A percentile compares a stretch with the other conserved stretches of the same genome.
Conservation (phyloP, 2,888 invertebrate species). For the Cacoxenus indagator region DNA sequence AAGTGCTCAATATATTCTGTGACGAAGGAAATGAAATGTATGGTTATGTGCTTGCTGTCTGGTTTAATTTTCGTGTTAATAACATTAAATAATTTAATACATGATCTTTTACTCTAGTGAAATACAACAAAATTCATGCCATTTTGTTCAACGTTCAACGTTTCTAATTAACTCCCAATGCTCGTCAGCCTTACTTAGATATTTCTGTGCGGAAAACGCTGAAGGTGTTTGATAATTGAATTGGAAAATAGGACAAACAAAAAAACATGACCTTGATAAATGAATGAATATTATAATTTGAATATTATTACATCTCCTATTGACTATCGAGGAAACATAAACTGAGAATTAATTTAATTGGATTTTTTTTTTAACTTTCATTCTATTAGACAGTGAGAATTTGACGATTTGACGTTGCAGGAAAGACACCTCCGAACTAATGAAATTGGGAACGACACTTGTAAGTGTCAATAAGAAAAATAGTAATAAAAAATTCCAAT, state of each 20-base stretch:
- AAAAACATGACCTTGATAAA: background rate
- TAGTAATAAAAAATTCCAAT: background rate
- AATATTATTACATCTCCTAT: background rate
- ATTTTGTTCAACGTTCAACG: background rate
- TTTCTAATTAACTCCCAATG: background rate
- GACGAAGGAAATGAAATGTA: background rate
- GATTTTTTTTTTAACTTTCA: no score
- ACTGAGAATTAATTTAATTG: background rate
- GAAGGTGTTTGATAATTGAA: background rate
- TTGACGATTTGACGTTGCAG: no score
- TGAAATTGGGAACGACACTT: no score
- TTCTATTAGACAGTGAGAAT: no score
- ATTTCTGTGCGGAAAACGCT: no score
- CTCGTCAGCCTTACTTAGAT: no score
- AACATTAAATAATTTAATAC: slow-evolving; percentile 7
- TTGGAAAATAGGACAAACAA: slow-evolving; percentile 11
- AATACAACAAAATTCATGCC: background rate
- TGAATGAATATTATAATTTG: background rate
- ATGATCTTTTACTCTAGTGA: background rate
- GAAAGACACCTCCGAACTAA: no score
- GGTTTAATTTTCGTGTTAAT: slow-evolving; percentile 10
- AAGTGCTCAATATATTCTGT: background rate
- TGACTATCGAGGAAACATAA: background rate
- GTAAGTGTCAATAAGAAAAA: background rate
- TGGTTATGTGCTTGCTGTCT: background rate